Percentiles rank a stretch among this genome's conserved stretches.
Evolutionary conservation across 2,113 vertebrate genomes (phyloP).

Genomic region (Alligator sinensis): DNA sequence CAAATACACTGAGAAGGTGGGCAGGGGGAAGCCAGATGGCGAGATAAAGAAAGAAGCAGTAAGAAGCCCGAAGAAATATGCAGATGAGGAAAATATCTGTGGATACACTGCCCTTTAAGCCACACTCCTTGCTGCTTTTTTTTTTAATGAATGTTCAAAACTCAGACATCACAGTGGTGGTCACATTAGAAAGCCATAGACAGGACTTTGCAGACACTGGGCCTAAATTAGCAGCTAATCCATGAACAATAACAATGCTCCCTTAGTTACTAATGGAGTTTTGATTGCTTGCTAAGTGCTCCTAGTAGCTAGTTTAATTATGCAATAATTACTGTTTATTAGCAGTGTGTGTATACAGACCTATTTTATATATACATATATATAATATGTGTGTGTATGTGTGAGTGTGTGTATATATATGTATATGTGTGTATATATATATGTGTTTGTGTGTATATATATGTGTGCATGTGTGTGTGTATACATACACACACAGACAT

Average conservation of each 20-base stretch:
- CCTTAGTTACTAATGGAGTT: background rate
- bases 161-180: background rate
- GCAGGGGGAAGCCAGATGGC: too few species aligned
- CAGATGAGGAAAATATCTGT: too few species aligned
- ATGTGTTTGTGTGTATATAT: background rate
- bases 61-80: too few species aligned
- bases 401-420: background rate
- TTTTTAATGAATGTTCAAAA: too few species aligned
- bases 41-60: too few species aligned
- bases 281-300: background rate
- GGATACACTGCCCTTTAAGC: too few species aligned
- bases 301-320: background rate
- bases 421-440: conserved; percentile 14
- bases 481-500: conserved; percentile 13
- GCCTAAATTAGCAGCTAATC: background rate
- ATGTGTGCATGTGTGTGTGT: background rate
- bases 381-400: background rate
- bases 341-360: too few species aligned
- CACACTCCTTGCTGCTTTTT: too few species aligned
- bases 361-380: too few species aligned
- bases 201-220: background rate
- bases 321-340: background rate
- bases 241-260: background rate
- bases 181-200: background rate
- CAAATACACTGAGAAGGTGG: too few species aligned